Evolutionary conservation across 2,113 vertebrate species (phyloP).

Genomic region (Spizaetus ornatus): DNA sequence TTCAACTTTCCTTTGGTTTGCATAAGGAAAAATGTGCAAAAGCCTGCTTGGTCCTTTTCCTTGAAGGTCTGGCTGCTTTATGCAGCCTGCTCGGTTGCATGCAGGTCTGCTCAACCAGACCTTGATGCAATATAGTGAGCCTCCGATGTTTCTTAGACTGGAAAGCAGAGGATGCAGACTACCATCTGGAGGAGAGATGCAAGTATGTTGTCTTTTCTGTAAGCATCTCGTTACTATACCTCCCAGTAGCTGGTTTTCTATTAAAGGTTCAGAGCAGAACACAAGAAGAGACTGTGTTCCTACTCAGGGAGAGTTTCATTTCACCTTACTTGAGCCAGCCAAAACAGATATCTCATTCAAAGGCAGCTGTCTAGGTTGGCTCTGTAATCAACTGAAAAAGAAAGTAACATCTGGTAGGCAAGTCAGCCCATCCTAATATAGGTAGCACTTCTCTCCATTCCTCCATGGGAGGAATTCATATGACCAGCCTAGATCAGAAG

Average conservation of each 20-base stretch:
- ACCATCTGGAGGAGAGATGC: background rate
- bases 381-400: background rate
- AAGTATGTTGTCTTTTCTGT: background rate
- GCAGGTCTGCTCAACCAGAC: background rate
- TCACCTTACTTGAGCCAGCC: background rate
- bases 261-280: background rate
- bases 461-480: background rate
- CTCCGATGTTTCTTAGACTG: background rate
- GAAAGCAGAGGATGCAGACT: background rate
- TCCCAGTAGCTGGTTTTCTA: background rate
- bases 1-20: background rate
- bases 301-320: background rate
- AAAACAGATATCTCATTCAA: background rate
- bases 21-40: background rate
- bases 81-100: background rate
- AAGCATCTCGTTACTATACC: background rate
- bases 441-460: background rate
- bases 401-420: background rate
- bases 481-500: background rate
- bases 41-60: background rate
- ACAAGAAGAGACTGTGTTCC: background rate
- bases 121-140: accelerated
- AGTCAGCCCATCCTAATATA: background rate
- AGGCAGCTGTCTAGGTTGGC: background rate
- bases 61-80: background rate